A percentile compares a stretch with the other conserved stretches of the same genome.
Evolutionary conservation across 64 coral and sea anemone species (phyloP).

Genomic region (Catalaphyllia jardinei): DNA sequence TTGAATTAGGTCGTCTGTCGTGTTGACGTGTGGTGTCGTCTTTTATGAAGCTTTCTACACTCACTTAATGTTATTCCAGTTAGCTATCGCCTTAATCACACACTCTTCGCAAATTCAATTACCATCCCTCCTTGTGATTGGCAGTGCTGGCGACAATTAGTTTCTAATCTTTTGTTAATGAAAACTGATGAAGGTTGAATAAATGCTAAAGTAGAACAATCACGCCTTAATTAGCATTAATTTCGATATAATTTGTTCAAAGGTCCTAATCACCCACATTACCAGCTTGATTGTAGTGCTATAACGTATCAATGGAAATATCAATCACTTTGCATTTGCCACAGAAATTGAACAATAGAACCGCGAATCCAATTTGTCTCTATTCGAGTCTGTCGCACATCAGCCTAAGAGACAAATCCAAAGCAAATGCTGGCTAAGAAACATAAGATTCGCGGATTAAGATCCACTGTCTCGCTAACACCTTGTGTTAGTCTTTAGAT

Average conservation of each 20-base stretch:
- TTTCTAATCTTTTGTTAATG: slow-evolving; percentile 99
- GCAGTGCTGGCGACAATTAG: slow-evolving; percentile 79
- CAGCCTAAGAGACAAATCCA: slow-evolving; percentile 54
- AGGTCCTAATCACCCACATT: slow-evolving; percentile 91
- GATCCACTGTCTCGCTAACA: slow-evolving; percentile 28
- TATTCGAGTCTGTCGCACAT: slow-evolving; percentile 11
- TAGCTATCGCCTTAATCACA: slow-evolving; percentile 76
- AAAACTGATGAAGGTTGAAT: slow-evolving; percentile 93
- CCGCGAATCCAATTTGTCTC: slow-evolving; percentile 66
- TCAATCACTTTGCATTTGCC: slow-evolving; percentile 52
- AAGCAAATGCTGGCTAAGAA: slow-evolving; percentile 46
- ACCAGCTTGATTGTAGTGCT: slow-evolving; percentile 74
- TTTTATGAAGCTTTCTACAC: slow-evolving; percentile 31
- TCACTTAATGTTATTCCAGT: slow-evolving; percentile 60
- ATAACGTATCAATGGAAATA: slow-evolving; percentile 70
- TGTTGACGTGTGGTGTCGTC: slow-evolving; percentile 5
- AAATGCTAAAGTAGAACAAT: slow-evolving; percentile 85
- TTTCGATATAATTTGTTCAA: slow-evolving; percentile 99
- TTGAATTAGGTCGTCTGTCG: slow-evolving; percentile 38
- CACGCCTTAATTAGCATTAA: slow-evolving; percentile 95
- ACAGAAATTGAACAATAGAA: slow-evolving; percentile 54
- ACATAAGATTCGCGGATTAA: slow-evolving; percentile 63
- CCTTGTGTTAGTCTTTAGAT: slow-evolving; percentile 61
- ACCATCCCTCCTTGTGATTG: slow-evolving; percentile 75
- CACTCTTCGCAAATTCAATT: slow-evolving; percentile 92